Evolutionary conservation across 2,797 vertebrate genomes (phyloP).

Genomic region (Erithacus rubecula): DNA sequence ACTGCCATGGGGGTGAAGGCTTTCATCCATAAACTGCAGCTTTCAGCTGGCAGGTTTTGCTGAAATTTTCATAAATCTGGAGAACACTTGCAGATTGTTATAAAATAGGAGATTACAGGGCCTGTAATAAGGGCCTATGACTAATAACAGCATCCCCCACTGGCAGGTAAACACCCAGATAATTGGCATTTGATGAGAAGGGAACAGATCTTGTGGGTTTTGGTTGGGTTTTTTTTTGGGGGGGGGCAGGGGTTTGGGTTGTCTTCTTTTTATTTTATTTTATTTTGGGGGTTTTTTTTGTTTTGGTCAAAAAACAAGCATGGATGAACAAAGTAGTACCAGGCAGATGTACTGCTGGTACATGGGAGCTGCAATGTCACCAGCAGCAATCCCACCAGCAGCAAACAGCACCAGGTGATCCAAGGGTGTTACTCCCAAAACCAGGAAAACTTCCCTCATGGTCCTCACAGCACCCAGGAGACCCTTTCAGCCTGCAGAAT

Average conservation of each 20-base stretch:
- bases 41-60: background rate
- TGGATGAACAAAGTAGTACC: background rate
- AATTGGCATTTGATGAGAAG: background rate
- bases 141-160: background rate
- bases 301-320: background rate
- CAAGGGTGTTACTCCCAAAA: background rate
- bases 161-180: background rate
- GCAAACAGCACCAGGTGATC: background rate
- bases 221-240: background rate
- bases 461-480: background rate
- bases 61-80: background rate
- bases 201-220: background rate
- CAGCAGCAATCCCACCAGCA: background rate
- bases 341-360: background rate
- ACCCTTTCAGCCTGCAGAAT: background rate
- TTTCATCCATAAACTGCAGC: background rate
- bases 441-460: accelerated
- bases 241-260: too few relatives aligned
- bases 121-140: background rate
- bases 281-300: too few relatives aligned
- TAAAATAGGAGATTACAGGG: background rate
- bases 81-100: background rate
- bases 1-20: background rate
- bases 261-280: too few relatives aligned
- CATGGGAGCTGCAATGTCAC: background rate